Base-by-base conservation (phyloP, 2,797 vertebrate genomes). In the Enteromius radiatus region DNA sequence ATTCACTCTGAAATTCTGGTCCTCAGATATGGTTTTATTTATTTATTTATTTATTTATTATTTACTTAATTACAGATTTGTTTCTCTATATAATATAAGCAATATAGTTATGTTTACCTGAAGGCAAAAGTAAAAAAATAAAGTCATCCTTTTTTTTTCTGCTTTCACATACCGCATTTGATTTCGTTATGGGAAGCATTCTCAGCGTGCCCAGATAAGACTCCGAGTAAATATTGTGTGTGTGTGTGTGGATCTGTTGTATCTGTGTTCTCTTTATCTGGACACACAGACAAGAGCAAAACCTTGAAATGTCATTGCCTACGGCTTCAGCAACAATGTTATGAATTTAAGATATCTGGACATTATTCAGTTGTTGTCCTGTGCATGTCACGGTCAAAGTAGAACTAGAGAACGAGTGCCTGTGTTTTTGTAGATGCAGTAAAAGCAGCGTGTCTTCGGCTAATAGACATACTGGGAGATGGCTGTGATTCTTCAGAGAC, bases 201-300 rank as follows among this genome's bases (percentile, higher is more conserved):
- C 11, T 59, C 19, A n/a, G 26, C 45, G 23, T 47, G 11, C 12
- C 54, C 38, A 68, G 45, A 70, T 45, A 47, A 61, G 49, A 69
- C 64, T 61, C 23, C 0, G 36, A 59, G 68, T 68, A 49, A 45
- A 54, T 77, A 38, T 68, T 54, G 21, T 38, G 56, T 75, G 71
- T 54, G 21, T 38, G 56, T 75, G 71, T 75, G 71, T 56, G 68
- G 26, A 81, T 83, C 56, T 79, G 45, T 67, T 70, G 75, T 19
- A 76, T 86, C 54, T 38, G 33, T 76, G 59, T 69, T 76, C 23
- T 77, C 74, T 84, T 75, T 76, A 71, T 86, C 65, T 78, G 80
- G 80, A 64, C 78, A 45, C 49, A 52, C 45, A 73, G 47, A 47
- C 79, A 47, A 52, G 31, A 80, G 64, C 45, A 63, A 38, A 68